Conservation (phyloP, 2,113 vertebrate species). For the Erinaceus europaeus region DNA sequence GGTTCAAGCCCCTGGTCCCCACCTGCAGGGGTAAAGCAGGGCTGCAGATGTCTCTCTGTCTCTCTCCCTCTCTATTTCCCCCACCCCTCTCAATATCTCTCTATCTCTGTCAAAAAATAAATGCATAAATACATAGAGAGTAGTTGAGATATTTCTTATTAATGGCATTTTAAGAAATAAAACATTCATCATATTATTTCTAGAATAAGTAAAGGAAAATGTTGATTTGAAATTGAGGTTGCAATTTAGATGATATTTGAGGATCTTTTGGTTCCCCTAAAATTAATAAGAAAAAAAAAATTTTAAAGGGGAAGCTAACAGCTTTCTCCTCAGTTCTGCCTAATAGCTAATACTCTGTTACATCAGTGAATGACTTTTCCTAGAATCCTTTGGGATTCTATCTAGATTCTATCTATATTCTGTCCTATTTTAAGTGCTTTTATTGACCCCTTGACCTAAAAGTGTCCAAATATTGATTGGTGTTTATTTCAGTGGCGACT, state of each 20-base stretch:
- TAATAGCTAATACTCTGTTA: background rate
- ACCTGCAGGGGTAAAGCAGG: too few relatives aligned
- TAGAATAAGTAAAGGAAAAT: background rate
- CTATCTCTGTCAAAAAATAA: too few relatives aligned
- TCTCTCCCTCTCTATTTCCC: too few relatives aligned
- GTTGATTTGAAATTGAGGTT: slow-evolving; percentile 15
- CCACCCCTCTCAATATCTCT: too few relatives aligned
- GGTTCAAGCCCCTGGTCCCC: too few relatives aligned
- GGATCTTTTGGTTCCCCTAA: background rate
- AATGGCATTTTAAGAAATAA: background rate
- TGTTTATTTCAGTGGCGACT: slow-evolving; percentile 27
- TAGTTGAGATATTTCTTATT: background rate
- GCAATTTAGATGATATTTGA: slow-evolving; percentile 7
- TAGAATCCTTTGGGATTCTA: background rate
- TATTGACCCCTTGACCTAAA: slow-evolving; percentile 2
- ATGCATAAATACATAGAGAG: too few relatives aligned
- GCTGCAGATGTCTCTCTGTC: too few relatives aligned
- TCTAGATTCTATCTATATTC: background rate
- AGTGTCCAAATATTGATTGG: background rate
- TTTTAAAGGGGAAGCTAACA: background rate
- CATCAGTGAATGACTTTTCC: background rate
- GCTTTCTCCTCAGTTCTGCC: background rate
- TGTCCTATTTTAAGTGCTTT: background rate
- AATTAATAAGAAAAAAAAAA: too few relatives aligned
- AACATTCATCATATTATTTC: background rate